Percentiles rank a stretch among this genome's conserved stretches.
phyloP scores from a whole-genome alignment of 2,888 invertebrate genomes.

The Rhamphomyia laevipes region DNA sequence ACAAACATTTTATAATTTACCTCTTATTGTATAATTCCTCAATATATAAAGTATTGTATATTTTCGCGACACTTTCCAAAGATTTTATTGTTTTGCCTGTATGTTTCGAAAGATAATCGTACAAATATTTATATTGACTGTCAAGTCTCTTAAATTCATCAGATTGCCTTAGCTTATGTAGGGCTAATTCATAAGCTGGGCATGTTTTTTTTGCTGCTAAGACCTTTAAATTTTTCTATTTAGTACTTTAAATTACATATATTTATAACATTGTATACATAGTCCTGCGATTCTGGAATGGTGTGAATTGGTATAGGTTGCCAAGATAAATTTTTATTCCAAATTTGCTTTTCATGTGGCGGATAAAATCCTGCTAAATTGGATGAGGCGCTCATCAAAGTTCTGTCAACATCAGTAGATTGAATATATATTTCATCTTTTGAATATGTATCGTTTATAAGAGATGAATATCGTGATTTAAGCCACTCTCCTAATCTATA shows the following conservation, averaged over 20 bases:
- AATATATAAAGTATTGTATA: slow-evolving; percentile 57
- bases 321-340: slow-evolving; percentile 53
- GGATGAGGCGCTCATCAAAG: slow-evolving; percentile 75
- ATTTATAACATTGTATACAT: slow-evolving; percentile 16
- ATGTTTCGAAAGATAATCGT: slow-evolving; percentile 50
- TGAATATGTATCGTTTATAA: slow-evolving; percentile 44
- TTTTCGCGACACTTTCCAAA: slow-evolving; percentile 43
- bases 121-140: slow-evolving; percentile 48
- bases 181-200: slow-evolving; percentile 49
- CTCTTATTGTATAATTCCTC: slow-evolving; percentile 51
- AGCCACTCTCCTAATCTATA: slow-evolving; percentile 64
- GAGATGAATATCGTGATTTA: slow-evolving; percentile 50
- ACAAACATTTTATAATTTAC: not conserved
- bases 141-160: slow-evolving; percentile 44
- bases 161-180: slow-evolving; percentile 40
- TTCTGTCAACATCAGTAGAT: slow-evolving; percentile 80
- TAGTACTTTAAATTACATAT: too few species aligned
- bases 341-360: slow-evolving; percentile 45
- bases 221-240: slow-evolving; percentile 13
- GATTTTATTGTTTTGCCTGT: slow-evolving; percentile 47
- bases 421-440: slow-evolving; percentile 46
- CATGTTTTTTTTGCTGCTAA: slow-evolving; percentile 52
- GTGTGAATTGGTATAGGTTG: slow-evolving; percentile 72
- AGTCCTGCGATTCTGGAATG: slow-evolving; percentile 48
- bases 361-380: slow-evolving; percentile 71